Conservation (phyloP, 92 coral and sea anemone species). For the Paragorgia papillata region DNA sequence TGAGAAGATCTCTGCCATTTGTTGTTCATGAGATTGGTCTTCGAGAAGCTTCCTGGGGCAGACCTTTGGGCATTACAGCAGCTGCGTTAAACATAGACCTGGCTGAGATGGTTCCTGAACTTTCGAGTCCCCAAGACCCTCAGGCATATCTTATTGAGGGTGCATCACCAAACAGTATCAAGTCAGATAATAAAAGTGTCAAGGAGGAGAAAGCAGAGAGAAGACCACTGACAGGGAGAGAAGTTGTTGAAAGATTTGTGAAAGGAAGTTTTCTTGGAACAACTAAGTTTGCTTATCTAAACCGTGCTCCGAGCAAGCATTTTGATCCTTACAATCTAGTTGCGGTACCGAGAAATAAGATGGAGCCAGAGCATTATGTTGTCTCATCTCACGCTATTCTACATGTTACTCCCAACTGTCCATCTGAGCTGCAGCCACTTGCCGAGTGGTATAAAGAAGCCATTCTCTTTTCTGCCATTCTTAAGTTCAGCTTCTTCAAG, state of each 20-base stretch:
- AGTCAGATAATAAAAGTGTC: constrained; percentile 33
- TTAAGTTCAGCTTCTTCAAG: constrained; percentile 79
- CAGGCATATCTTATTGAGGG: constrained; percentile 53
- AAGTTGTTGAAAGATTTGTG: constrained; percentile 81
- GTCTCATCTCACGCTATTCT: constrained; percentile 93
- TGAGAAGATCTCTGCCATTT: constrained; percentile 77
- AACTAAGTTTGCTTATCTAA: constrained; percentile 87
- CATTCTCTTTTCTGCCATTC: constrained; percentile 74
- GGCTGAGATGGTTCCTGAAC: constrained; percentile 75
- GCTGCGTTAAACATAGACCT: constrained; percentile 82
- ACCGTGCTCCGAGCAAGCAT: constrained; percentile 69
- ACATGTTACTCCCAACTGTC: constrained; percentile 75
- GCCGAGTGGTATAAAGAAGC: constrained; percentile 95
- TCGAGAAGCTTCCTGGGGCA: constrained; percentile 84
- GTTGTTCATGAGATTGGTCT: constrained; percentile 85
- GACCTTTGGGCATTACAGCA: constrained; percentile 83
- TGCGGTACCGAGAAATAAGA: constrained; percentile 78
- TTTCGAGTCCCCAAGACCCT: constrained; percentile 70
- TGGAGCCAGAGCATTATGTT: constrained; percentile 90
- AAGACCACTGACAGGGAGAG: constrained; percentile 75
- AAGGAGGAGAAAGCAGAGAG: constrained; percentile 16
- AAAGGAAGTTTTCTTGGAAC: constrained; percentile 84
- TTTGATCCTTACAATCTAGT: constrained; percentile 92
- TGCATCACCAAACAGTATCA: constrained; percentile 26
- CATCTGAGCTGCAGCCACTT: constrained; percentile 84